A percentile compares a stretch with the other conserved stretches of the same genome.
phyloP scores from a whole-genome alignment of 2,113 vertebrate species.

The Cyprinodon variegatus region DNA sequence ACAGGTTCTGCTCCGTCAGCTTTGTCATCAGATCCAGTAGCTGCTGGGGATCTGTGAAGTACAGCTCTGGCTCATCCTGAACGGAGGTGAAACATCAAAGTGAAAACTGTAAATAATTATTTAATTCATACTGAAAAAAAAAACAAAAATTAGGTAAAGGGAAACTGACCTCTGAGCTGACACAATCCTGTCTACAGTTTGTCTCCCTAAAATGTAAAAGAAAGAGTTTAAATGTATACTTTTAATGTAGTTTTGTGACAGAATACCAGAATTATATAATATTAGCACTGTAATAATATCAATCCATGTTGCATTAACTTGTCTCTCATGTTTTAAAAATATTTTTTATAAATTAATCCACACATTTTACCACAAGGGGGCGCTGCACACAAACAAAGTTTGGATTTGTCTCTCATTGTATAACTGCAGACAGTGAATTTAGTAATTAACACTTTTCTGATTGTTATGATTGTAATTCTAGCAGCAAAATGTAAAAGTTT shows the following conservation, averaged over 20 bases:
- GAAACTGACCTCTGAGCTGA: constrained; percentile 71
- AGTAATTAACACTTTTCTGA: too few species aligned
- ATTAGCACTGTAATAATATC: too few species aligned
- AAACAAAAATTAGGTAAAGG: not conserved
- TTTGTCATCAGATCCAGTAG: constrained; percentile 84
- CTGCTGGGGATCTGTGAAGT: constrained; percentile 91
- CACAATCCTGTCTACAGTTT: constrained; percentile 18
- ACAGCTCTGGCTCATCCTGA: constrained; percentile 83
- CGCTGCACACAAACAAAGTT: not conserved
- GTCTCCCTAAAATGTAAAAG: constrained; percentile 45
- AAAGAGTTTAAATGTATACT: not conserved
- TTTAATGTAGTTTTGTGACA: not conserved
- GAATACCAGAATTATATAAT: too few species aligned
- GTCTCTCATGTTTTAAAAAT: too few species aligned
- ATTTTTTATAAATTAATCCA: not conserved
- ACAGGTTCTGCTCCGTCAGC: constrained; percentile 89
- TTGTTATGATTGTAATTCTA: too few species aligned
- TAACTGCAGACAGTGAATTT: too few species aligned
- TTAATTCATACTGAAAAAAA: not conserved
- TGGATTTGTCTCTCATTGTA: not conserved
- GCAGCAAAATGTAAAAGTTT: too few species aligned
- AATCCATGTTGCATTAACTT: too few species aligned
- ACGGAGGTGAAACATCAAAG: not conserved
- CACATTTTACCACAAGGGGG: not conserved
- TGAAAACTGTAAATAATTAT: not conserved